These are phyloP conservation scores for Litoditis marina DNA, from an alignment of 2,888 invertebrate species.

Conservation along the genomic window DNA sequence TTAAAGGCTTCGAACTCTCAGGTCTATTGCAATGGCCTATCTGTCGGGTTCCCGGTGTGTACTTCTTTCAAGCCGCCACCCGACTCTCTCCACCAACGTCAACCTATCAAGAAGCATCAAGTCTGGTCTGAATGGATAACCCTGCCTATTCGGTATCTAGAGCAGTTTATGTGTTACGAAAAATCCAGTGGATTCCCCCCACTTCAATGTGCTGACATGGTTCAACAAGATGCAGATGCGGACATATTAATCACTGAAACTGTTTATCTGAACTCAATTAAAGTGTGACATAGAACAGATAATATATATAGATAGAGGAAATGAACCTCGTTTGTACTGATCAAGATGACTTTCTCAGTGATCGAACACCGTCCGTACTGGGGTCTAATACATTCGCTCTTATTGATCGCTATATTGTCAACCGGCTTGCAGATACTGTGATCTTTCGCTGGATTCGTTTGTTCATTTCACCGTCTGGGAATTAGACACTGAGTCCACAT, in stretches of 20 bases:
- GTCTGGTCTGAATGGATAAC: constrained; percentile 54
- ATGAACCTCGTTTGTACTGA: too few species aligned
- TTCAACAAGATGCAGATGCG: too few species aligned
- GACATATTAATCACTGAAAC: too few species aligned
- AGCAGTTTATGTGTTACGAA: too few species aligned
- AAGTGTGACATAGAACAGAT: too few species aligned
- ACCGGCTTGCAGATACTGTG: constrained; percentile 36
- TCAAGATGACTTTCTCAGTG: too few species aligned
- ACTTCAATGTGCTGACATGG: too few species aligned
- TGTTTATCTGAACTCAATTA: too few species aligned
- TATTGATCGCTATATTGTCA: neutral
- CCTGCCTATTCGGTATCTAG: constrained; percentile 49
- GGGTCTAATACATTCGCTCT: too few species aligned
- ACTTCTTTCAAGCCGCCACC: constrained; percentile 45
- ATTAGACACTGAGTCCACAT: constrained; percentile 16
- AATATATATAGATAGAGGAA: too few species aligned
- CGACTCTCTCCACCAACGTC: constrained; percentile 16
- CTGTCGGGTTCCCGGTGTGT: constrained; percentile 49
- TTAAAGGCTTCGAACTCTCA: constrained; percentile 17
- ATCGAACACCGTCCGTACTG: too few species aligned
- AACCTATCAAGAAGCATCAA: constrained; percentile 40
- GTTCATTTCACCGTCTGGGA: constrained; percentile 57
- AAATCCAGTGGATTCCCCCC: too few species aligned
- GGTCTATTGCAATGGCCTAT: constrained; percentile 54
- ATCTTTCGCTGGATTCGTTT: constrained; percentile 53